Evolutionary conservation across 2,888 invertebrate species (phyloP).

Genomic region (Carabus problematicus): DNA sequence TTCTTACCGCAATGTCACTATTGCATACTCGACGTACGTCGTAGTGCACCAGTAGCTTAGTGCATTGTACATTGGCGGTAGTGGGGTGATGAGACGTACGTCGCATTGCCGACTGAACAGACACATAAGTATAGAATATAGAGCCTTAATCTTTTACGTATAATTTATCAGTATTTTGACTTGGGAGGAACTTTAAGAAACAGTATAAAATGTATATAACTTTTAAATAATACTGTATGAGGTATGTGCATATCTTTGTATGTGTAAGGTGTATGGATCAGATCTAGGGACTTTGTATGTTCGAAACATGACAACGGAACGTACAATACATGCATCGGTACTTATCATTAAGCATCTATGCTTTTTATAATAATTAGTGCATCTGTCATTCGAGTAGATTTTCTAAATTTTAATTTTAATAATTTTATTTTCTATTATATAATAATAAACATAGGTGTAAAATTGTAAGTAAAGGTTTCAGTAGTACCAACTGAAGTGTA

Average conservation of each 20-base stretch:
- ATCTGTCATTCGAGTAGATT: background rate
- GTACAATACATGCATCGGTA: background rate
- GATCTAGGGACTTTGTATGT: background rate
- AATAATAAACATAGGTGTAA: background rate
- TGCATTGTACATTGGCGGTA: background rate
- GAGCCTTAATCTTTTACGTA: conserved; percentile 48
- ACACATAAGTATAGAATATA: conserved; percentile 39
- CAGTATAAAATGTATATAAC: conserved; percentile 45
- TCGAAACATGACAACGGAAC: conserved; percentile 22
- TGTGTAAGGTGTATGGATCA: conserved; percentile 15
- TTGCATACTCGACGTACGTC: conserved; percentile 6
- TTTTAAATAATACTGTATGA: conserved; percentile 43
- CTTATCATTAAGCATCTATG: too few species aligned
- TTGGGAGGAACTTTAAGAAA: conserved; percentile 48
- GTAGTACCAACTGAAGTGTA: too few species aligned
- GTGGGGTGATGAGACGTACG: too few species aligned
- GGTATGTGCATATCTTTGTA: conserved; percentile 31
- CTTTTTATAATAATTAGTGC: conserved; percentile 13
- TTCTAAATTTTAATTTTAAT: background rate
- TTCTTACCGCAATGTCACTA: conserved; percentile 9
- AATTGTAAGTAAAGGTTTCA: background rate
- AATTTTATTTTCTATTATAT: background rate
- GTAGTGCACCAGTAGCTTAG: background rate
- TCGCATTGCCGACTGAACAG: background rate
- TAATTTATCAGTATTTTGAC: conserved; percentile 54